These are phyloP conservation scores for Anoplolepis gracilipes DNA, from an alignment of 1,140 invertebrate species.

Conservation along the genomic window DNA sequence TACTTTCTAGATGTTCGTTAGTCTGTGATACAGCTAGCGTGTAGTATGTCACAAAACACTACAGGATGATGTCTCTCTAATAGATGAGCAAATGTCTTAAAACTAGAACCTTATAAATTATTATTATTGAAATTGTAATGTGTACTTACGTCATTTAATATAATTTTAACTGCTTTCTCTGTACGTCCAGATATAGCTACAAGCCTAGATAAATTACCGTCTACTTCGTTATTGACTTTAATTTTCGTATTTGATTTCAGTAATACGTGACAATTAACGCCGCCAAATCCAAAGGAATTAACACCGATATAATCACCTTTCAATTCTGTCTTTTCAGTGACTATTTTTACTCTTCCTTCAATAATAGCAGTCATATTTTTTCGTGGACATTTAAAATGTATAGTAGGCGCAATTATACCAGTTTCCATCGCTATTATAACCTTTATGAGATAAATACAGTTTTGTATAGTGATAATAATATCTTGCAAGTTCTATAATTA, in stretches of 20 bases:
- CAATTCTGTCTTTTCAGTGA: slow-evolving; percentile 88
- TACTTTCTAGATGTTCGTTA: no score
- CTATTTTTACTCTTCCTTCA: slow-evolving; percentile 88
- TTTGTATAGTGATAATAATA: neutral
- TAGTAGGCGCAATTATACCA: slow-evolving; percentile 90
- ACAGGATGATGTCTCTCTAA: no score
- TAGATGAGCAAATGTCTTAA: no score
- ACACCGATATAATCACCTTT: slow-evolving; percentile 87
- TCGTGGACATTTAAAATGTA: slow-evolving; percentile 90
- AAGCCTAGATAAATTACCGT: slow-evolving; percentile 87
- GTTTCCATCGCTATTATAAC: slow-evolving; percentile 90
- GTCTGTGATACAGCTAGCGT: no score
- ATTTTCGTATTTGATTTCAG: slow-evolving; percentile 86
- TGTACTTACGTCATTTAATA: slow-evolving; percentile 88
- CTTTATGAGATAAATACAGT: slow-evolving; percentile 66
- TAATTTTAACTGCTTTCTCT: slow-evolving; percentile 89
- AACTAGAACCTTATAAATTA: no score
- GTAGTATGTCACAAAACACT: no score
- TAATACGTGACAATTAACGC: slow-evolving; percentile 89
- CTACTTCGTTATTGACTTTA: slow-evolving; percentile 84
- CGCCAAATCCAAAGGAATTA: slow-evolving; percentile 89
- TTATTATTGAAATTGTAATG: neutral
- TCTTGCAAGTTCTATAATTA: neutral
- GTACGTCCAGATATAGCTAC: slow-evolving; percentile 89
- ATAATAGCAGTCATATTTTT: slow-evolving; percentile 89